phyloP scores from a whole-genome alignment of 2,797 vertebrate species.

The Tinamus major region DNA sequence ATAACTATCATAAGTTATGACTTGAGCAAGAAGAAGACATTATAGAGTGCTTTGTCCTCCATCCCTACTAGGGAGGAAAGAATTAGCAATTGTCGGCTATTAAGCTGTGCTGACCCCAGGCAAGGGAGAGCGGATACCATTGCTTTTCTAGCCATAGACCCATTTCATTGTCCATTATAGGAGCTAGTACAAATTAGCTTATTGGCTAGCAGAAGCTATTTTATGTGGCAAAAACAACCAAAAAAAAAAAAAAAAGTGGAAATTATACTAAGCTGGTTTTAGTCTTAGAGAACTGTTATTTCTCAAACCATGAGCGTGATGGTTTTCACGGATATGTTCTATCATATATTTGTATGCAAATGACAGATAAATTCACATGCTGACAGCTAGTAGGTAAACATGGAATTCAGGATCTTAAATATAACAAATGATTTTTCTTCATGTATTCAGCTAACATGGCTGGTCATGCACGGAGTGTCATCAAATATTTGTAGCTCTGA shows the following conservation, averaged over 20 bases:
- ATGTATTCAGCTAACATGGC: neutral
- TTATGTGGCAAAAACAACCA: neutral
- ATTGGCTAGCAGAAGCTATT: neutral
- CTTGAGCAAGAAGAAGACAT: neutral
- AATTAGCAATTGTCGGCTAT: neutral
- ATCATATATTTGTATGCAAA: neutral
- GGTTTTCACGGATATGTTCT: neutral
- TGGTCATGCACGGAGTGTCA: neutral
- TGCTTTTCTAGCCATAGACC: neutral
- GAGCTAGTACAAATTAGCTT: neutral
- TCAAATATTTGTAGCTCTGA: neutral
- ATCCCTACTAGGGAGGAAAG: neutral
- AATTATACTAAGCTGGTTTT: neutral
- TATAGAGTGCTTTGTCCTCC: neutral
- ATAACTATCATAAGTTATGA: accelerated
- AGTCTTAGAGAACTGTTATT: neutral
- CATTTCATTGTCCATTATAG: neutral
- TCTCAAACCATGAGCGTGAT: neutral
- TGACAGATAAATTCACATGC: neutral
- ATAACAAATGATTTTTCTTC: neutral
- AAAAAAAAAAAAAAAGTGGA: neutral
- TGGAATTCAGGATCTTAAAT: neutral
- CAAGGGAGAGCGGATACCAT: neutral
- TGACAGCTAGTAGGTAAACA: neutral
- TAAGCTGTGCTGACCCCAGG: neutral